phyloP scores from a whole-genome alignment of 1,140 invertebrate species.

The Trissolcus basalis region DNA sequence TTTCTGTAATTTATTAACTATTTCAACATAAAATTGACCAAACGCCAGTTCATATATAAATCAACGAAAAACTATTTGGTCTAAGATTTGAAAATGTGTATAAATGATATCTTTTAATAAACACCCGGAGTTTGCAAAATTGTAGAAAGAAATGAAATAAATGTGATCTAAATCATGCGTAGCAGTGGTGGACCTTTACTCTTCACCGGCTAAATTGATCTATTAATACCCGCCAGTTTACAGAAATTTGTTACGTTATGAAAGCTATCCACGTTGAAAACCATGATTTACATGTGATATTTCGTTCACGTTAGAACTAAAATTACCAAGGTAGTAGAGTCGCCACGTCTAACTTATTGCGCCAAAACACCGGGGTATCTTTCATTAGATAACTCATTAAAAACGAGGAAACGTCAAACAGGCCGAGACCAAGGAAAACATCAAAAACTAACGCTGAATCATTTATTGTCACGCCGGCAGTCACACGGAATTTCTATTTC shows the following conservation, averaged over 20 bases:
- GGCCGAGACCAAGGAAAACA: conserved; percentile 6
- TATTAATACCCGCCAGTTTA: conserved; percentile 26
- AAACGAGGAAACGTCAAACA: conserved; percentile 29
- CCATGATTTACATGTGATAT: conserved; percentile 23
- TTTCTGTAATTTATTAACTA: conserved; percentile 43
- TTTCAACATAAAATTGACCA: conserved; percentile 52
- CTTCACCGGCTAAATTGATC: conserved; percentile 7
- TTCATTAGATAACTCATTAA: conserved; percentile 28
- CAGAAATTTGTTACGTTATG: conserved; percentile 37
- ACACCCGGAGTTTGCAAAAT: not conserved
- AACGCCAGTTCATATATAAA: conserved; percentile 54
- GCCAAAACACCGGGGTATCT: conserved; percentile 30
- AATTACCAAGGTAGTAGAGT: conserved; percentile 26
- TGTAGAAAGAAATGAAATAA: conserved; percentile 18
- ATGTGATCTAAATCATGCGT: conserved; percentile 12
- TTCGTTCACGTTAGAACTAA: conserved; percentile 21
- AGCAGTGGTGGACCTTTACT: not conserved
- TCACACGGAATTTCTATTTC: conserved; percentile 12
- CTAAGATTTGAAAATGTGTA: conserved; percentile 29
- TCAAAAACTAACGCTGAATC: conserved; percentile 15
- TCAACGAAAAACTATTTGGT: conserved; percentile 50
- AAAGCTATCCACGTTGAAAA: conserved; percentile 36
- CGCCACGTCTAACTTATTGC: conserved; percentile 32
- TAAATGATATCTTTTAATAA: conserved; percentile 36
- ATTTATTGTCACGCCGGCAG: conserved; percentile 13